These are phyloP conservation scores for Scaptomyza hsui DNA, from an alignment of 1,140 invertebrate species.

Conservation along the genomic window DNA sequence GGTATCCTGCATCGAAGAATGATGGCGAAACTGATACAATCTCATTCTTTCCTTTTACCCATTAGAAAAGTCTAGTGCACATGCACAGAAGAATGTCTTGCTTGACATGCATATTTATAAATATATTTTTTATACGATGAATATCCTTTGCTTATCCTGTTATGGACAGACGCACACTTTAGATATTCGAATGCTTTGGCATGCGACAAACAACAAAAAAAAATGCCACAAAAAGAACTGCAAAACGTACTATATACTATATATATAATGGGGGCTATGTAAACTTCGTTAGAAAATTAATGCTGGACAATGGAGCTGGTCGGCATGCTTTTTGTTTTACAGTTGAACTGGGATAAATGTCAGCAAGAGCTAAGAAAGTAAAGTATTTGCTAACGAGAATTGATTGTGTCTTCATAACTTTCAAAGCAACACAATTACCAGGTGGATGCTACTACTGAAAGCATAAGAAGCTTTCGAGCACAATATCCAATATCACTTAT, in stretches of 20 bases:
- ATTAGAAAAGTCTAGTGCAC: no score
- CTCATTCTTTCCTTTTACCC: no score
- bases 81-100: no score
- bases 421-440: background rate
- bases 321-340: conserved; percentile 12
- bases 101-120: no score
- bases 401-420: background rate
- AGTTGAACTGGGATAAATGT: conserved; percentile 8
- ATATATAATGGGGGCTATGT: conserved; percentile 43
- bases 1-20: background rate
- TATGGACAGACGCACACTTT: no score
- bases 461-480: background rate
- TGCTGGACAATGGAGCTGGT: conserved; percentile 3
- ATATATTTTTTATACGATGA: no score
- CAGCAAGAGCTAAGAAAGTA: background rate
- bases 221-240: conserved; percentile 13
- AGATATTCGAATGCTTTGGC: background rate
- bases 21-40: no score
- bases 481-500: background rate
- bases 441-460: background rate
- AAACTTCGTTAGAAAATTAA: conserved; percentile 22
- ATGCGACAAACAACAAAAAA: conserved; percentile 5
- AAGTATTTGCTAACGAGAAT: background rate
- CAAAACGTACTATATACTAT: background rate
- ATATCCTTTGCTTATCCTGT: no score